Evolutionary conservation across 2,888 invertebrate genomes (phyloP).

Genomic region (Dermolepida albohirtum): DNA sequence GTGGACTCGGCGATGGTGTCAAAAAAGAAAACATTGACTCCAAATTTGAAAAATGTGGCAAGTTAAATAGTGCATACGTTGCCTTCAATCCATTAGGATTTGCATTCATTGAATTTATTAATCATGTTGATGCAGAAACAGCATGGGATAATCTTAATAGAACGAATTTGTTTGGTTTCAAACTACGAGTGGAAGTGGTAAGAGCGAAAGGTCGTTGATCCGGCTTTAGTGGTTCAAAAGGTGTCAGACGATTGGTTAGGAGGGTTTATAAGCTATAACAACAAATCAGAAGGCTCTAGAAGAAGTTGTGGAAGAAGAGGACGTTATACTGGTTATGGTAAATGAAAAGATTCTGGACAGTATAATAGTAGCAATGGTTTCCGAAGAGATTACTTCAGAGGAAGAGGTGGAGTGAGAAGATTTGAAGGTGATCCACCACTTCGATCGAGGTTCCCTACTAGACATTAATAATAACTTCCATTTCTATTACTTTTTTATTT

Average conservation of each 20-base stretch:
- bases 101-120: slow-evolving; percentile 93
- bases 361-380: slow-evolving; percentile 54
- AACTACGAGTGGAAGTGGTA: slow-evolving; percentile 89
- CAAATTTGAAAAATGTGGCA: slow-evolving; percentile 92
- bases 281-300: slow-evolving; percentile 61
- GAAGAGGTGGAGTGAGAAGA: slow-evolving; percentile 53
- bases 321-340: slow-evolving; percentile 59
- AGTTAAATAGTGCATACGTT: slow-evolving; percentile 92
- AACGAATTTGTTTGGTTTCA: slow-evolving; percentile 87
- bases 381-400: slow-evolving; percentile 59
- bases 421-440: slow-evolving; percentile 53
- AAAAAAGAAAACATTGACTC: slow-evolving; percentile 93
- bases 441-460: slow-evolving; percentile 56
- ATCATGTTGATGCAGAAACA: slow-evolving; percentile 88
- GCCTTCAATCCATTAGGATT: slow-evolving; percentile 95
- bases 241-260: slow-evolving; percentile 67
- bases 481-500: slow-evolving; percentile 9
- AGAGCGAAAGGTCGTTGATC: slow-evolving; percentile 80
- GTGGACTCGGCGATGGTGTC: slow-evolving; percentile 87
- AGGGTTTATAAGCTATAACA: slow-evolving; percentile 62
- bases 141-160: slow-evolving; percentile 92
- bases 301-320: slow-evolving; percentile 64
- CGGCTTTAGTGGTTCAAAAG: slow-evolving; percentile 70
- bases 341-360: slow-evolving; percentile 50
- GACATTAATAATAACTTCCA: slow-evolving; percentile 30